Percentiles rank a stretch among this genome's conserved stretches.
These are phyloP conservation scores for Drosophila melanocephala DNA, from an alignment of 2,888 invertebrate species.

Conservation along the genomic window DNA sequence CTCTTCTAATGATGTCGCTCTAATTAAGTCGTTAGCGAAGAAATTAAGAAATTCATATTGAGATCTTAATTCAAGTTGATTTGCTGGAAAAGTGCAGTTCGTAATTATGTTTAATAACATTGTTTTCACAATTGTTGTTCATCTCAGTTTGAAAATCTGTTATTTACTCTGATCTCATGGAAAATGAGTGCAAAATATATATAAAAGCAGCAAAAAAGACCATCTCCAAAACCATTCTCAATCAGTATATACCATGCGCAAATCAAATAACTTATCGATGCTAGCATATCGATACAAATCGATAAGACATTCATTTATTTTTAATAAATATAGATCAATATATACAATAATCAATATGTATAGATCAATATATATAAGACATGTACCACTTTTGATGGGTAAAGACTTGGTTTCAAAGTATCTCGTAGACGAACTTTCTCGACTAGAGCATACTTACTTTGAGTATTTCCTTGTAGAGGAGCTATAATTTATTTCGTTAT, in stretches of 20 bases:
- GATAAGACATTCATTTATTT: neutral
- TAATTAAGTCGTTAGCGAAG: neutral
- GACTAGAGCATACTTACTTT: neutral
- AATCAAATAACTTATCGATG: neutral
- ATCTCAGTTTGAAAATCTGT: neutral
- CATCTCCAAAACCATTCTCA: neutral
- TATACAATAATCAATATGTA: neutral
- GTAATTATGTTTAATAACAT: neutral
- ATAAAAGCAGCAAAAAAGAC: neutral
- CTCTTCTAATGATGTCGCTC: slow-evolving; percentile 8
- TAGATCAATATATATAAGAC: neutral
- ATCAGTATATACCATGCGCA: neutral
- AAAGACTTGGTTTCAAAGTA: neutral
- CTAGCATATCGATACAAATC: neutral
- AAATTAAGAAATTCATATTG: neutral
- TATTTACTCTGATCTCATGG: neutral
- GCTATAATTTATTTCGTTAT: neutral
- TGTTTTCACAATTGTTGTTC: neutral
- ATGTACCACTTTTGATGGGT: neutral
- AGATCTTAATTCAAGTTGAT: neutral
- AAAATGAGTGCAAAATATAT: neutral
- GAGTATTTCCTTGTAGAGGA: neutral
- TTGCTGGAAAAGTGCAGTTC: neutral
- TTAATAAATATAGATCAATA: neutral
- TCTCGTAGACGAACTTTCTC: neutral